Evolutionary conservation across 2,888 invertebrate genomes (phyloP), one percentile per base, ranked within the genome.

Genomic region (Ganaspis brasiliensis): DNA sequence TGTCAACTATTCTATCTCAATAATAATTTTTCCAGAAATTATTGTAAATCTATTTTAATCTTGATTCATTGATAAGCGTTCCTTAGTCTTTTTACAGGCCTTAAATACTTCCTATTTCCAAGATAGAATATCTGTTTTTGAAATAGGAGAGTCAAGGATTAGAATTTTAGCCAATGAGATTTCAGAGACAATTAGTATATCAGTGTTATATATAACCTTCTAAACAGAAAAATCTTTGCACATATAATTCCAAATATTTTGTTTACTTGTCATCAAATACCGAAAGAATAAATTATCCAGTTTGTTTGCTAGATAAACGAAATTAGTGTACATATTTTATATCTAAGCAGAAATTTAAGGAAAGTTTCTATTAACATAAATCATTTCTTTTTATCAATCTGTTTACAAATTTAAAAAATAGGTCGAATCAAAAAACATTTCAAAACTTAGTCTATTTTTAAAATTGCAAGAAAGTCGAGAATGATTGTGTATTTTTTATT

Each of bases 161-260:
- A 52, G 4, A 52, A 52, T 52, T 52, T 52, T 19, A 52, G 16
- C 52, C 52, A 52, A 52, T 52, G 52, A 52, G 19, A 52, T 52
- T 52, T 52, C 52, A 19, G 16, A 16, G 16, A 52, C n/a, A n/a
- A n/a, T n/a, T n/a, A n/a, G n/a, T n/a, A n/a, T n/a, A n/a, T n/a
- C n/a, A n/a, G n/a, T n/a, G 19, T 52, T 52, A 5, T 16, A 16
- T 6, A 52, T 52, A 16, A 9, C 2, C 9, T 52, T 52, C 52
- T 52, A 9, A 19, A 52, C 8, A 52, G 52, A 19, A 52, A 52
- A 52, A 52, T 5, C 6, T 4, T 31, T 6, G 31, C 6, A 31
- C 31, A 31, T 6, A 31, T 31, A 6, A 52, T 19, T 16, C 52
- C 6, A 19, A 52, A 49, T 49, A 49, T 49, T 49, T 49, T 49